Conservation (phyloP, 2,888 invertebrate genomes). For the Lamellibrachia satsuma region DNA sequence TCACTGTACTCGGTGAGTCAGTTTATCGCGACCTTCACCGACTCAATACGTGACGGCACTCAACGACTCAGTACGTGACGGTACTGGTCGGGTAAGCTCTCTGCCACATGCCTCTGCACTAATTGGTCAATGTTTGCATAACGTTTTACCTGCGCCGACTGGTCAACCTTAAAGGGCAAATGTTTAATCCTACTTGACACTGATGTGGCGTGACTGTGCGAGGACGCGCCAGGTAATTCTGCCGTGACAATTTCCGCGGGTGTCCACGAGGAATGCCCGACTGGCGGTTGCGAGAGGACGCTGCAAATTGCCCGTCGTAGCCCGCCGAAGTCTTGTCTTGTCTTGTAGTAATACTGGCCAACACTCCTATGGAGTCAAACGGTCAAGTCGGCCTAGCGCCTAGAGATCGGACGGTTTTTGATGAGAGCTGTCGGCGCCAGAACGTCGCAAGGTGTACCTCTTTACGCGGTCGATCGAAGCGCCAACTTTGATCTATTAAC, state of each 20-base stretch:
- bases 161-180: not conserved
- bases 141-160: not conserved
- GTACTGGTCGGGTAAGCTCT: not conserved
- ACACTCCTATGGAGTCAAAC: no score
- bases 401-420: not conserved
- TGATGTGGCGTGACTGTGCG: not conserved
- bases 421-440: not conserved
- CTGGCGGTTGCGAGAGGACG: not conserved
- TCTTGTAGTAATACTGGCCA: no score
- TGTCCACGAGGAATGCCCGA: not conserved
- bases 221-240: slow-evolving; percentile 1
- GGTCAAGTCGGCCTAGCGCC: not conserved
- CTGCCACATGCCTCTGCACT: not conserved
- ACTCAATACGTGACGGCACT: no score
- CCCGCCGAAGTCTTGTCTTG: not conserved
- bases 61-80: not conserved
- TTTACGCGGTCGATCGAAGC: not conserved
- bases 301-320: not conserved
- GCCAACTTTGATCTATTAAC: not conserved
- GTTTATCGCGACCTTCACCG: no score
- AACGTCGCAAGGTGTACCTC: not conserved
- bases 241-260: not conserved
- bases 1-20: no score
- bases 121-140: slow-evolving; percentile 1
- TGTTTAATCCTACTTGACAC: slow-evolving; percentile 17